Evolutionary conservation across 2,797 vertebrate species (phyloP).

Genomic region (Bradypodion pumilum): DNA sequence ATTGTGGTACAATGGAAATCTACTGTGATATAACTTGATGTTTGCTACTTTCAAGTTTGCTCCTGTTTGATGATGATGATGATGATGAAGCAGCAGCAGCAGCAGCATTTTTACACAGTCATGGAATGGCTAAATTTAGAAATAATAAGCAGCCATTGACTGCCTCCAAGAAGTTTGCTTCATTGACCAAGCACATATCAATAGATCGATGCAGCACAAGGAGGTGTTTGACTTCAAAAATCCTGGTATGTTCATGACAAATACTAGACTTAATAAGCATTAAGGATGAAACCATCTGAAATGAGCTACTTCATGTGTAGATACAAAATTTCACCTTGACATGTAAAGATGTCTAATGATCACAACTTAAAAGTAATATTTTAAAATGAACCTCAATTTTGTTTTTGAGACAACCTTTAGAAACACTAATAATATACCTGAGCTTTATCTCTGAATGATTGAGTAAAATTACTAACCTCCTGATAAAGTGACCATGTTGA

Average conservation of each 20-base stretch:
- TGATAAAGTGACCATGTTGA: too few relatives aligned
- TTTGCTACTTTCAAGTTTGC: slow-evolving; percentile 18
- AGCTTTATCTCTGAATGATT: not conserved
- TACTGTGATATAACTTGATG: slow-evolving; percentile 23
- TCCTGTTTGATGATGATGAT: too few relatives aligned
- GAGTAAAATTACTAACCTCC: too few relatives aligned
- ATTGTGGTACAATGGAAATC: not conserved
- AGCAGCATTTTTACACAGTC: too few relatives aligned
- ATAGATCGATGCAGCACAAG: slow-evolving; percentile 15
- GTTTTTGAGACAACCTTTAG: not conserved
- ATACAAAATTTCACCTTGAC: not conserved
- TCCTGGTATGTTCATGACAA: not conserved
- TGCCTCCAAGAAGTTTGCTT: slow-evolving; percentile 36
- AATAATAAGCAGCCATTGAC: slow-evolving; percentile 43
- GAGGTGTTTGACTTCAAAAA: not conserved
- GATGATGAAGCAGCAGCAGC: too few relatives aligned
- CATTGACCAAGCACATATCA: slow-evolving; percentile 30
- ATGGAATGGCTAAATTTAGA: slow-evolving; percentile 12
- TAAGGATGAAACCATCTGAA: not conserved
- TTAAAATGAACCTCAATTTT: not conserved
- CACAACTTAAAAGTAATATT: not conserved
- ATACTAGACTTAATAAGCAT: not conserved
- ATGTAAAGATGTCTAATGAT: not conserved
- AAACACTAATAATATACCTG: not conserved
- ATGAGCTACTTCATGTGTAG: not conserved